A percentile compares a stretch with the other conserved stretches of the same genome.
Evolutionary conservation across 1,140 invertebrate genomes (phyloP).

Genomic region (Coenobita brevimanus): DNA sequence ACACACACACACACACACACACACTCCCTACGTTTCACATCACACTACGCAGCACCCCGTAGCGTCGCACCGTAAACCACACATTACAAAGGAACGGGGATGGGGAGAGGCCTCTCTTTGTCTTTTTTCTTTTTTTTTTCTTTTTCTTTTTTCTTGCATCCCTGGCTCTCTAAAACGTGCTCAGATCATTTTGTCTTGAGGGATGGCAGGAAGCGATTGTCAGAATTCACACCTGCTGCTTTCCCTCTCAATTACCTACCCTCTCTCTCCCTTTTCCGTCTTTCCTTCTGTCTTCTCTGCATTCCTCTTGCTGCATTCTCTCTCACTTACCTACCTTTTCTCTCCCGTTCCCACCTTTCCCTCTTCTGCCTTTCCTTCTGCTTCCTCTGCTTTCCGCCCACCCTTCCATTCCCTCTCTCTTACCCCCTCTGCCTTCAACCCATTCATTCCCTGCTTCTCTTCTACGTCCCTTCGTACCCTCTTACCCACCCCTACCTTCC

Average conservation of each 20-base stretch:
- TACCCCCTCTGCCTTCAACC: not conserved
- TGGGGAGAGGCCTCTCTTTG: too few species aligned
- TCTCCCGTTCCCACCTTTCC: not conserved
- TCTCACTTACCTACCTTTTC: not conserved
- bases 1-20: not conserved
- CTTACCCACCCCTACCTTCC: too few species aligned
- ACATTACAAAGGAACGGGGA: too few species aligned
- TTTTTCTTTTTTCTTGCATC: too few species aligned
- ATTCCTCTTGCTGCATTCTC: not conserved
- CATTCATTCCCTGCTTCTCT: too few species aligned
- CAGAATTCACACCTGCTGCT: too few species aligned
- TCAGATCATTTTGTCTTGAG: too few species aligned
- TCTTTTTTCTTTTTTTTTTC: too few species aligned
- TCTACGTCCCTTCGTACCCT: too few species aligned
- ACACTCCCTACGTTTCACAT: not conserved
- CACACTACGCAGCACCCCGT: not conserved
- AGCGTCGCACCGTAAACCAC: not conserved
- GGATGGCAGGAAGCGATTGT: too few species aligned
- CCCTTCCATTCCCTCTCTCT: not conserved
- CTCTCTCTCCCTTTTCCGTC: not conserved
- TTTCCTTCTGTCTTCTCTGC: not conserved
- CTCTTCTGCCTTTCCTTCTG: not conserved
- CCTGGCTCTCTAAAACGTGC: too few species aligned
- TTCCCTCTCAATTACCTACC: too few species aligned
- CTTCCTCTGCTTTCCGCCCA: not conserved